A percentile compares a stretch with the other conserved stretches of the same genome.
These are phyloP conservation scores for Tuta absoluta DNA, from an alignment of 2,888 invertebrate genomes.

Conservation along the genomic window DNA sequence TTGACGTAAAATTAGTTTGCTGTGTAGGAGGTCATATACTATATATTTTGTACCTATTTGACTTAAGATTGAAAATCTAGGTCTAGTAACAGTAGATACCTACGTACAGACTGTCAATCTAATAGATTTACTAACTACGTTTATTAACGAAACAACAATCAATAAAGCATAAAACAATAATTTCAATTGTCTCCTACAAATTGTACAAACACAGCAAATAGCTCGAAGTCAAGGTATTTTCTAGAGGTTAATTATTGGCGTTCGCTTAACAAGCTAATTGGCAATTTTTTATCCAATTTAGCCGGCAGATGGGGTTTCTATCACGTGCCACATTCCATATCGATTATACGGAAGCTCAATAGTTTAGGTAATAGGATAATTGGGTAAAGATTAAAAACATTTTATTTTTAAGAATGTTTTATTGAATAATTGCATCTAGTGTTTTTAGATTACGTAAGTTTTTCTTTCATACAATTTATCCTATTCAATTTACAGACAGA, in stretches of 20 bases:
- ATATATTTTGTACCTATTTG: too few species aligned
- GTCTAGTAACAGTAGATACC: too few species aligned
- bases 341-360: neutral
- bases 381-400: neutral
- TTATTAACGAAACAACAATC: neutral
- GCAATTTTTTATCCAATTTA: constrained; percentile 25
- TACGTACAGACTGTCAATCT: neutral
- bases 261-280: constrained; percentile 21
- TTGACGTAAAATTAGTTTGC: too few species aligned
- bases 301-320: constrained; percentile 15
- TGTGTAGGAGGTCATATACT: too few species aligned
- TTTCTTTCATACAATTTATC: neutral
- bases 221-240: constrained; percentile 19
- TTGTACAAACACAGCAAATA: neutral
- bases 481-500: neutral
- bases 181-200: constrained; percentile 11
- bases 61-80: too few species aligned
- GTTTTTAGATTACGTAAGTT: neutral
- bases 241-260: constrained; percentile 26
- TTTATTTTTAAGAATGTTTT: neutral
- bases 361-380: constrained; percentile 2
- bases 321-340: constrained; percentile 1
- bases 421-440: neutral
- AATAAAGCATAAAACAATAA: neutral
- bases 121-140: neutral